Percentiles rank a stretch among this genome's conserved stretches.
Evolutionary conservation across 2,888 invertebrate species (phyloP).

Genomic region (Dorcus parallelipipedus): DNA sequence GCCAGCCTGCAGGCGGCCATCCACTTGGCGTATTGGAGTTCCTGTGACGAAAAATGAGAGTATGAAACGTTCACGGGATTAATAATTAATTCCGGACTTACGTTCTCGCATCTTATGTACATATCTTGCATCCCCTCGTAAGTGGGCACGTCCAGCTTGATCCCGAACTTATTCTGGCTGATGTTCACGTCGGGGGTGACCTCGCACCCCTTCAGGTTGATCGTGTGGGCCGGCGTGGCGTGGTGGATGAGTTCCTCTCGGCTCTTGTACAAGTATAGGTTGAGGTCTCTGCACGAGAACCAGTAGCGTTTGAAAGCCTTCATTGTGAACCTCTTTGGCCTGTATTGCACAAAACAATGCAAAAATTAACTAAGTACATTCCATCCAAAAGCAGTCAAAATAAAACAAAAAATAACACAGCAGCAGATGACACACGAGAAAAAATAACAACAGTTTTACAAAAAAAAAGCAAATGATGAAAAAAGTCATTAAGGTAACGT

Average conservation of each 20-base stretch:
- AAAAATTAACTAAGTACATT: background rate
- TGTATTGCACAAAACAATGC: slow-evolving; percentile 43
- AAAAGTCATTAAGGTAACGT: no score
- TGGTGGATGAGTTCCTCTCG: slow-evolving; percentile 71
- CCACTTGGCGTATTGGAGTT: slow-evolving; percentile 97
- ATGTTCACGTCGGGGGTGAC: slow-evolving; percentile 96
- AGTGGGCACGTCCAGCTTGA: slow-evolving; percentile 90
- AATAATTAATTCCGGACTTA: slow-evolving; percentile 47
- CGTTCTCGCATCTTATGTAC: slow-evolving; percentile 91
- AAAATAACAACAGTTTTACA: no score
- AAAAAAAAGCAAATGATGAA: no score
- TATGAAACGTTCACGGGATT: background rate
- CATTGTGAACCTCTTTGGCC: slow-evolving; percentile 92
- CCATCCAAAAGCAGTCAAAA: no score
- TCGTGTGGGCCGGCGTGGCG: slow-evolving; percentile 67
- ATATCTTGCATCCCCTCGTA: slow-evolving; percentile 95
- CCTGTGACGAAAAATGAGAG: slow-evolving; percentile 55
- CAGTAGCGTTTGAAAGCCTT: slow-evolving; percentile 94
- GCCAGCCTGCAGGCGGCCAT: slow-evolving; percentile 96
- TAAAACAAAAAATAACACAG: no score
- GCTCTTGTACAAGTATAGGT: slow-evolving; percentile 79
- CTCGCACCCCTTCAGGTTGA: slow-evolving; percentile 90
- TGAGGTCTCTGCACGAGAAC: slow-evolving; percentile 92
- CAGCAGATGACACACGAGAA: no score
- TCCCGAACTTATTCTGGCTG: slow-evolving; percentile 85